These are phyloP conservation scores for Timema cristinae DNA, from an alignment of 2,888 invertebrate species.

Conservation along the genomic window DNA sequence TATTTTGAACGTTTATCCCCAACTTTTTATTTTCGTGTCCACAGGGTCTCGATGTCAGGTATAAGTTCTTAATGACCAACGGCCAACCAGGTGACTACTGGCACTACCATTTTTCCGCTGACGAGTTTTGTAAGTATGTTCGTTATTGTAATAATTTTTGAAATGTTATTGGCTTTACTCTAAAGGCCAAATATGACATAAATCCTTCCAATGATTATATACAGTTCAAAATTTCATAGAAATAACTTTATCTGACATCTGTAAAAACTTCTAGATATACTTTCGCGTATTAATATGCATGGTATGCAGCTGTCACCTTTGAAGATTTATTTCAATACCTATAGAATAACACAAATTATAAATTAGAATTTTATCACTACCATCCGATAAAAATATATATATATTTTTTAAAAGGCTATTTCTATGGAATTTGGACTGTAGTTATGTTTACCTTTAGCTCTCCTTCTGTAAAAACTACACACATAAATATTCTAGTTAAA, in stretches of 20 bases:
- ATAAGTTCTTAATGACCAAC: conserved; percentile 84
- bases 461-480: too few relatives aligned
- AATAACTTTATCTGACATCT: background rate
- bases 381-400: too few relatives aligned
- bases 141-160: conserved; percentile 20
- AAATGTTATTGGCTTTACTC: conserved; percentile 10
- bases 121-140: conserved; percentile 81
- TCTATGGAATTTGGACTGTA: too few relatives aligned
- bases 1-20: background rate
- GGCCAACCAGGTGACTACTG: conserved; percentile 74
- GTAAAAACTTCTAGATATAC: background rate
- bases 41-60: conserved; percentile 72
- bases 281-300: too few relatives aligned
- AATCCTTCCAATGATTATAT: background rate
- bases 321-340: too few relatives aligned
- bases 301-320: too few relatives aligned
- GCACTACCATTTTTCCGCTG: conserved; percentile 89
- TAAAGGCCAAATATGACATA: background rate
- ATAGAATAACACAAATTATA: too few relatives aligned
- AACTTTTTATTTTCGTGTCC: conserved; percentile 33
- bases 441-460: too few relatives aligned
- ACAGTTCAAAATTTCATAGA: too few relatives aligned
- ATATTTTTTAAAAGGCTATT: too few relatives aligned
- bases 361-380: too few relatives aligned
- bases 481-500: too few relatives aligned